Conservation (phyloP, 2,888 invertebrate genomes). For the Micropterix aruncella region DNA sequence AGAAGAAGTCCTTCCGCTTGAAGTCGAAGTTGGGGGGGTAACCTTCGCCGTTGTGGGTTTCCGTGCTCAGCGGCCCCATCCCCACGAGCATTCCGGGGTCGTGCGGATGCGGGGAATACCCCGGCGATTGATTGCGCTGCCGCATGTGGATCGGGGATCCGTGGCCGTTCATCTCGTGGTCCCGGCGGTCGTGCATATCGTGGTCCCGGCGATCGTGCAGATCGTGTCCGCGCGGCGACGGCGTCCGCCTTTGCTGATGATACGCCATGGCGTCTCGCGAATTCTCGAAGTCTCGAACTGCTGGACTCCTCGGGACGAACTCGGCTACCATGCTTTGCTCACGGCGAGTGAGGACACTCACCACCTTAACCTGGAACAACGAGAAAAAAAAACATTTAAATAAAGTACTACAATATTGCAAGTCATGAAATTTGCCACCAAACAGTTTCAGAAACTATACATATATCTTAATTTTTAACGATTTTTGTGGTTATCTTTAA, state of each 20-base stretch:
- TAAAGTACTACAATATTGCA: neutral
- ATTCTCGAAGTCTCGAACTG: slow-evolving; percentile 24
- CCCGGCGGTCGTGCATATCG: slow-evolving; percentile 21
- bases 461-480: too few relatives aligned
- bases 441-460: slow-evolving; percentile 13
- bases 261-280: slow-evolving; percentile 17
- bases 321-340: slow-evolving; percentile 74
- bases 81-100: slow-evolving; percentile 9
- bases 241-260: slow-evolving; percentile 22
- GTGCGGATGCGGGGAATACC: slow-evolving; percentile 6
- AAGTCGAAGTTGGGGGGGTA: slow-evolving; percentile 32
- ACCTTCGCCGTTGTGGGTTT: slow-evolving; percentile 16
- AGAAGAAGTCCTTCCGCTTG: slow-evolving; percentile 73
- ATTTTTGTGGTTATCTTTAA: too few relatives aligned
- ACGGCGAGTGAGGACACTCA: slow-evolving; percentile 34
- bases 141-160: slow-evolving; percentile 21
- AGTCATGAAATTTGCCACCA: neutral
- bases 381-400: slow-evolving; percentile 11
- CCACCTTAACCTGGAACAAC: slow-evolving; percentile 33
- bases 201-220: slow-evolving; percentile 24
- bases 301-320: slow-evolving; percentile 64
- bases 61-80: slow-evolving; percentile 16
- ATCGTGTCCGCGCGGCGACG: slow-evolving; percentile 23
- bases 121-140: slow-evolving; percentile 7
- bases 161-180: slow-evolving; percentile 19